A percentile compares a stretch with the other conserved stretches of the same genome.
Conservation (phyloP, 2,888 invertebrate species). For the Tiphia femorata region DNA sequence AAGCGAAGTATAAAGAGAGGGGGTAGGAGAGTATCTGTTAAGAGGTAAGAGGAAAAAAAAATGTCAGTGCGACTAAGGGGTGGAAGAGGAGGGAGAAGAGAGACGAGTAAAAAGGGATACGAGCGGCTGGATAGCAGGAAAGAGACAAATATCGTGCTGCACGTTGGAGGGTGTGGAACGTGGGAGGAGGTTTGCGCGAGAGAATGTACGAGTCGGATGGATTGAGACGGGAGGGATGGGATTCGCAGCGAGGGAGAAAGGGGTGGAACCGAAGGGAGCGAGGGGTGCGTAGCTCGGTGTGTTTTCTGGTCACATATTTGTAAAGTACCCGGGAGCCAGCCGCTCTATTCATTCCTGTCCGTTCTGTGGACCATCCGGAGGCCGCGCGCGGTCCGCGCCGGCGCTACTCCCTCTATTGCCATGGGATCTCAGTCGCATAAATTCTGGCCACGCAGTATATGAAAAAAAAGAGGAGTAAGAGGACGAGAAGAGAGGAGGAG, state of each 20-base stretch:
- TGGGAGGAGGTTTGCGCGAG: background rate
- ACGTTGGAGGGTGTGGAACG: background rate
- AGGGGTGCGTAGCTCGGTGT: constrained; percentile 44
- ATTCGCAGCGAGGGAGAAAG: constrained; percentile 5
- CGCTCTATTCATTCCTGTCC: constrained; percentile 63
- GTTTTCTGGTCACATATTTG: constrained; percentile 66
- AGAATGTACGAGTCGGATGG: constrained; percentile 13
- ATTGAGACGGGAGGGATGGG: too few species aligned
- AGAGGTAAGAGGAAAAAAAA: background rate
- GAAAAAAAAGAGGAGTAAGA: constrained; percentile 42
- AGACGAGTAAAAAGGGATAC: background rate
- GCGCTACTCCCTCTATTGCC: constrained; percentile 33
- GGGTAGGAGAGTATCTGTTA: background rate
- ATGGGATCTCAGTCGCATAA: constrained; percentile 53
- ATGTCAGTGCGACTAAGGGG: too few species aligned
- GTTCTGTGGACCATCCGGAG: constrained; percentile 36
- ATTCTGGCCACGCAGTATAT: constrained; percentile 56
- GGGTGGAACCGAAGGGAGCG: constrained; percentile 15
- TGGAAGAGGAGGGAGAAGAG: background rate
- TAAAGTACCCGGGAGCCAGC: constrained; percentile 59
- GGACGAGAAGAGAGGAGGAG: too few species aligned
- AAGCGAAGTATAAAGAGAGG: background rate
- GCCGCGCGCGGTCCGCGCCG: background rate
- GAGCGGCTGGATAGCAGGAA: background rate
- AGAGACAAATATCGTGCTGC: background rate